A percentile compares a stretch with the other conserved stretches of the same genome.
phyloP scores from a whole-genome alignment of 2,888 invertebrate species.

The Lapara coniferarum region DNA sequence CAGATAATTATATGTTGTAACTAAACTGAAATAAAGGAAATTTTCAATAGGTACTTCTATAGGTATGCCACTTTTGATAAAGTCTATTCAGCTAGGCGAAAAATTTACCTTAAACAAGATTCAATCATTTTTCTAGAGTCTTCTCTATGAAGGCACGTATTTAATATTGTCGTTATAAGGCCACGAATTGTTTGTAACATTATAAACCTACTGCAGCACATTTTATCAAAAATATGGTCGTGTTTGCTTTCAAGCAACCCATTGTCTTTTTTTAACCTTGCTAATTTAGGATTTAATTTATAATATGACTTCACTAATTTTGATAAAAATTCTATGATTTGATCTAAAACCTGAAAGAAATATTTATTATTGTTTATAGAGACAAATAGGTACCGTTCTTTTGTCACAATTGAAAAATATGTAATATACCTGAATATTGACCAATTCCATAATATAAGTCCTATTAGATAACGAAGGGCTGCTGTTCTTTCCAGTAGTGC shows the following conservation, averaged over 20 bases:
- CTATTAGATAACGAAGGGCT: constrained; percentile 67
- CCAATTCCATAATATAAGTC: constrained; percentile 76
- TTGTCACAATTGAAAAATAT: no score
- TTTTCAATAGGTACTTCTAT: not conserved
- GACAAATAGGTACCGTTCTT: not conserved
- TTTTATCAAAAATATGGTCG: constrained; percentile 77
- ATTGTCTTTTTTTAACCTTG: constrained; percentile 72
- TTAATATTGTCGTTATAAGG: constrained; percentile 79
- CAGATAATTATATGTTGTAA: constrained; percentile 85
- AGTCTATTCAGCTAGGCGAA: not conserved
- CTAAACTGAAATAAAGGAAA: constrained; percentile 77
- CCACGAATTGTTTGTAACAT: constrained; percentile 81
- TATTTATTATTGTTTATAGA: not conserved
- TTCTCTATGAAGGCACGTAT: constrained; percentile 81
- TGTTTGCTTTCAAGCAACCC: constrained; percentile 72
- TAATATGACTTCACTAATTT: constrained; percentile 80
- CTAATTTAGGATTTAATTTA: constrained; percentile 78
- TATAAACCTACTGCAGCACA: constrained; percentile 82
- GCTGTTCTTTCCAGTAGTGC: constrained; percentile 52
- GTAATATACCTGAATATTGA: constrained; percentile 75
- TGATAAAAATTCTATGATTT: constrained; percentile 80
- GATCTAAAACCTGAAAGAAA: constrained; percentile 82
- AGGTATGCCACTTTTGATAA: not conserved
- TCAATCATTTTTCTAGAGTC: constrained; percentile 83
- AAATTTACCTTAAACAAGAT: constrained; percentile 80